A percentile compares a stretch with the other conserved stretches of the same genome.
These are phyloP conservation scores for Acrocephalus kingi DNA, from an alignment of 2,113 vertebrate species.

Conservation along the genomic window DNA sequence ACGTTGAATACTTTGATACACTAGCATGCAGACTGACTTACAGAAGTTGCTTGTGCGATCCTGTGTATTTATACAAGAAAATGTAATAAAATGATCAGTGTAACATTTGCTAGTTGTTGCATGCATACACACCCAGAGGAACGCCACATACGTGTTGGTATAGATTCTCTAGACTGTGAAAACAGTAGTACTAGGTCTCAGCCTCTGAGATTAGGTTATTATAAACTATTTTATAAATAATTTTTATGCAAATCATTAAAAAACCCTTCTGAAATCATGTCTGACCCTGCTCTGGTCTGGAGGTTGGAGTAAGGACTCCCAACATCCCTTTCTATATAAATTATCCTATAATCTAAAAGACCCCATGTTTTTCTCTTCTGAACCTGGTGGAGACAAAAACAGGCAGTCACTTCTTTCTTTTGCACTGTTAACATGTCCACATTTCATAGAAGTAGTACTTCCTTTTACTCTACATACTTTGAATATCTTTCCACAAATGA, in stretches of 20 bases:
- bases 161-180: not conserved
- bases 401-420: not conserved
- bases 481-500: not conserved
- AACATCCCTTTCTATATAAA: not conserved
- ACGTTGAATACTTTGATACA: not conserved
- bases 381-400: not conserved
- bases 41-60: not conserved
- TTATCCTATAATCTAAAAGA: not conserved
- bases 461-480: not conserved
- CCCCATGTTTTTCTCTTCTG: not conserved
- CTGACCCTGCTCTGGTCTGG: not conserved
- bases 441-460: not conserved
- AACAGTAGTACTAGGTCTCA: not conserved
- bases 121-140: not conserved
- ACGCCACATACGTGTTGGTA: fast-evolving
- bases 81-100: not conserved
- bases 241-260: not conserved
- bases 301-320: not conserved
- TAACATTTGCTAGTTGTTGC: not conserved
- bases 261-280: not conserved
- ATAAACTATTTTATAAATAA: not conserved
- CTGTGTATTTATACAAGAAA: not conserved
- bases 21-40: not conserved
- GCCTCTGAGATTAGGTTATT: not conserved
- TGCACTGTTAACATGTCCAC: not conserved